Percentiles rank a stretch among this genome's conserved stretches.
Evolutionary conservation across 1,140 invertebrate species (phyloP).

Genomic region (Achatina immaculata): DNA sequence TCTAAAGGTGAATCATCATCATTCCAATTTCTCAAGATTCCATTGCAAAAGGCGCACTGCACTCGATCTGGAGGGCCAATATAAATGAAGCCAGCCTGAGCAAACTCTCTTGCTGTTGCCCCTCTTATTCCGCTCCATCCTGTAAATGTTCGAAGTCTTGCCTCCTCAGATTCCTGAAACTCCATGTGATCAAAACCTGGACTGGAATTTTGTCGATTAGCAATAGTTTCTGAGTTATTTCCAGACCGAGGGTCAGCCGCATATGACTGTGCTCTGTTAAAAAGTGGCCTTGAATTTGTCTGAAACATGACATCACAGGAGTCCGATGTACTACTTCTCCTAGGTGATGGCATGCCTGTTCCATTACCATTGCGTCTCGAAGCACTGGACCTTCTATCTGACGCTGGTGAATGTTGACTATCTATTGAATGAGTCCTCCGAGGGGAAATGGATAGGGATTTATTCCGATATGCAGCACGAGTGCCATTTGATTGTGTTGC

Average conservation of each 20-base stretch:
- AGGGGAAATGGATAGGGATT: neutral
- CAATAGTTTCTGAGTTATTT: conserved; percentile 32
- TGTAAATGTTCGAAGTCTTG: conserved; percentile 19
- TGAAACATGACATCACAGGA: neutral
- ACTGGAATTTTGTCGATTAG: conserved; percentile 32
- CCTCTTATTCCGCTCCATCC: conserved; percentile 58
- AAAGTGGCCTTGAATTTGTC: neutral
- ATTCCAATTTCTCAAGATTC: conserved; percentile 82
- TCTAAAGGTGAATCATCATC: conserved; percentile 80
- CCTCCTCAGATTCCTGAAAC: conserved; percentile 33
- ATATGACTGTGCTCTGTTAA: conserved; percentile 27
- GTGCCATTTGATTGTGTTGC: neutral
- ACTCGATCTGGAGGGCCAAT: conserved; percentile 76
- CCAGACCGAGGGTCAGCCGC: neutral
- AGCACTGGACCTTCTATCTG: neutral
- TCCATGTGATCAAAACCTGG: conserved; percentile 17
- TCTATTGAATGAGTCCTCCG: neutral
- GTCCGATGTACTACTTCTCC: conserved; percentile 31
- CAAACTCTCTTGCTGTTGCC: conserved; percentile 81
- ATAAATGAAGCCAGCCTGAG: conserved; percentile 76
- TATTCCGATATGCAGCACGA: neutral
- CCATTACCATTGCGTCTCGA: neutral
- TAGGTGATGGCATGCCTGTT: neutral
- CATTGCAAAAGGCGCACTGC: conserved; percentile 87
- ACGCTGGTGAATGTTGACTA: neutral